Conservation (phyloP, 1,140 invertebrate genomes). For the Rhopalosiphum maidis region DNA sequence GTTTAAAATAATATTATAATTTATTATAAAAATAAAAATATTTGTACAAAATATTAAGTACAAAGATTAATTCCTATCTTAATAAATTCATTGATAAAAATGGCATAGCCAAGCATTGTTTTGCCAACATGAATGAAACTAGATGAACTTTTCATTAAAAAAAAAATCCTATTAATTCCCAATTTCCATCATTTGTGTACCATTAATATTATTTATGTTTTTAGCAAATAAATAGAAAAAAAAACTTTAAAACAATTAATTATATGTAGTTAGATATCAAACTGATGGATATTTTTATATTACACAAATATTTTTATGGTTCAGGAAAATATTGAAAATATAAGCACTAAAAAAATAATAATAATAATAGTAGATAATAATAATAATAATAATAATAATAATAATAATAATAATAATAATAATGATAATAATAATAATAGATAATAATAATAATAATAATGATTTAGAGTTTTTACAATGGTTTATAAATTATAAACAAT, state of each 20-base stretch:
- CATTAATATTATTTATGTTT: conserved; percentile 3
- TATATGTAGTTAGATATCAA: background rate
- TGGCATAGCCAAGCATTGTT: conserved; percentile 24
- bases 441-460: conserved; percentile 24
- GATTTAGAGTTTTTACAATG: conserved; percentile 46
- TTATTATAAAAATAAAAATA: background rate
- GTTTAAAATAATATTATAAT: conserved; percentile 7
- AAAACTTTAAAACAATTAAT: background rate
- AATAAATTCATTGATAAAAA: background rate
- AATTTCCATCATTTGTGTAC: background rate
- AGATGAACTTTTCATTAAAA: conserved; percentile 32
- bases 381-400: conserved; percentile 40
- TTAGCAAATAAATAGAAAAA: background rate
- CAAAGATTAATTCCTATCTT: background rate
- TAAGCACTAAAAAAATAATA: conserved; percentile 30
- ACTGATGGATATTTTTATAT: background rate
- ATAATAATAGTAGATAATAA: background rate
- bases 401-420: conserved; percentile 26
- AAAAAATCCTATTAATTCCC: background rate
- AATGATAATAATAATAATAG: conserved; percentile 24
- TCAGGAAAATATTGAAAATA: conserved; percentile 31
- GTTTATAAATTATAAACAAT: conserved; percentile 36
- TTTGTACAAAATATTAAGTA: background rate
- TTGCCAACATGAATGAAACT: conserved; percentile 30
- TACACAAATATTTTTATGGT: background rate